Base-by-base conservation (phyloP, 2,797 vertebrate species). In the Oophaga sylvatica region DNA sequence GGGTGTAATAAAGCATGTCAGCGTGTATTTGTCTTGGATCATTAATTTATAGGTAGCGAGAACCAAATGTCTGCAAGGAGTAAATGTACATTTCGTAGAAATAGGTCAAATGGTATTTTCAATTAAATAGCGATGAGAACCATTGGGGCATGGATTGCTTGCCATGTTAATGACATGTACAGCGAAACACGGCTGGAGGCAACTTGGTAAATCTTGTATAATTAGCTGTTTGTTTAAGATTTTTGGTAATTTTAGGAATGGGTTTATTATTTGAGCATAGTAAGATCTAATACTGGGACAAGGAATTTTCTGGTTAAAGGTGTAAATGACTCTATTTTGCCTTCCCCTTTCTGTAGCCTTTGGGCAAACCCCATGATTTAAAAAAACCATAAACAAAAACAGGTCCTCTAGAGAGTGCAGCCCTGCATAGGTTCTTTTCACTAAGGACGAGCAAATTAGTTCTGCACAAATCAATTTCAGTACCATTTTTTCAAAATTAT, bases 1-100 rank as follows among this genome's bases (percentile, higher is more conserved):
- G 12, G 35, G 12, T 9, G 41, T 73, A 71, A 83, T 26, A 75
- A 75, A 59, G 71, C 53, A 35, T 83, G 82, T 75, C 82, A 83
- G 59, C 57, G 56, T 81, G 68, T 35, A 35, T 75, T 83, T 83
- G 68, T 75, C 31, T 60, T 60, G 53, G 26, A 75, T 75, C 67
- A 16, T 60, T 35, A 71, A 71, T 68, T 83, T 57, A 83, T 57
- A 68, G 80, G 63, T 53, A 81, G 19, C 26, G 11, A 82, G 63
- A 26, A 29, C 70, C 19, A 73, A 83, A 83, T 60, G 73, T 59
- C 68, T 68, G 26, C 53, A 20, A 41, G 78, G 82, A 56, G n/a
- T 26, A 71, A 83, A 83, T 2, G 20, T 45, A 35, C 82, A 62
- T 73, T 75, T 73, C 9, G 26, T 35, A 75, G 22, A 60, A 35